phyloP scores from a whole-genome alignment of 2,113 vertebrate species.

The Tachysurus vachellii region DNA sequence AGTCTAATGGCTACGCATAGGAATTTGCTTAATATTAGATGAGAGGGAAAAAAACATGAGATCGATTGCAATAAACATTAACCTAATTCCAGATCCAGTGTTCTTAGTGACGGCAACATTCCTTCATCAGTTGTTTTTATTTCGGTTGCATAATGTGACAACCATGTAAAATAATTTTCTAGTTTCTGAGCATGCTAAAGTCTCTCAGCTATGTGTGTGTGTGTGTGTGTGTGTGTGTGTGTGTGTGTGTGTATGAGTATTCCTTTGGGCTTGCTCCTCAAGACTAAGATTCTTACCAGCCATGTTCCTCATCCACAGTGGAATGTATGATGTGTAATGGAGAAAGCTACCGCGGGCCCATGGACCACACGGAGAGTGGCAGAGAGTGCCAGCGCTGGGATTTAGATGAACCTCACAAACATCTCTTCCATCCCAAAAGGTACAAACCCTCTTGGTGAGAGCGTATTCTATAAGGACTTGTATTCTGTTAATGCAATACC shows the following conservation, averaged over 20 bases:
- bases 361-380: constrained; percentile 94
- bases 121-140: constrained; percentile 20
- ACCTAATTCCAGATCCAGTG: neutral
- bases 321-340: constrained; percentile 95
- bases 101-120: constrained; percentile 20
- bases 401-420: constrained; percentile 88
- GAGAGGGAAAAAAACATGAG: neutral
- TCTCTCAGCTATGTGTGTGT: constrained; percentile 41
- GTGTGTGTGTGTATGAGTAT: constrained; percentile 22
- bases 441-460: constrained; percentile 60
- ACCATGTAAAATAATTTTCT: constrained; percentile 24
- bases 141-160: constrained; percentile 21
- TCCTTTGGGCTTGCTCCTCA: constrained; percentile 26
- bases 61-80: constrained; percentile 27
- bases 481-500: neutral
- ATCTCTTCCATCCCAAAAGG: constrained; percentile 91
- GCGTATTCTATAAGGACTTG: neutral
- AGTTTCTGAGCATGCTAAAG: constrained; percentile 27
- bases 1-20: constrained; percentile 29
- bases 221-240: constrained; percentile 18
- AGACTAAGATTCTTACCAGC: constrained; percentile 47
- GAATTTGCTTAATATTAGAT: constrained; percentile 16
- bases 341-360: constrained; percentile 93
- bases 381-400: constrained; percentile 97
- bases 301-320: constrained; percentile 72